These are phyloP conservation scores for Pitta sordida DNA, from an alignment of 2,113 vertebrate species.

Conservation along the genomic window DNA sequence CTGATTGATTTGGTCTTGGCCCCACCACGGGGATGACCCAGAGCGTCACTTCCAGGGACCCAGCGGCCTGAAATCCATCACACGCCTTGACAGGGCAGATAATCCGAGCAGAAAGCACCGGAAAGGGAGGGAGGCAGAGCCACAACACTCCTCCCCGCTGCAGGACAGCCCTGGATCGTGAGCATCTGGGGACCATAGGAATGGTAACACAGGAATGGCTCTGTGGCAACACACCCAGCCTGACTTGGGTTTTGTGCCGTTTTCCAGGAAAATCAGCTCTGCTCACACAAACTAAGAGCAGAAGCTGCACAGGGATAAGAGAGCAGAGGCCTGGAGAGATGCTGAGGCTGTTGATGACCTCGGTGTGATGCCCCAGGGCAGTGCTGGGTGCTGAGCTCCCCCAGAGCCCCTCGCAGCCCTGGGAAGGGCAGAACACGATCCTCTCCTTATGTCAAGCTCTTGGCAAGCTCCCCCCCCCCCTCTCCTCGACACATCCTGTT, in stretches of 20 bases:
- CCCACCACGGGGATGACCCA: rapidly evolving
- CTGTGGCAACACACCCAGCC: background rate
- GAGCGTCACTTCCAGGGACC: background rate
- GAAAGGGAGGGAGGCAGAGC: background rate
- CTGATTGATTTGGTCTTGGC: background rate
- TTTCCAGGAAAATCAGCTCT: background rate
- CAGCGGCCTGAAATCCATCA: background rate
- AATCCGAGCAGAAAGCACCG: rapidly evolving
- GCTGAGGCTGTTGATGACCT: background rate
- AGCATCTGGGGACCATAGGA: rapidly evolving
- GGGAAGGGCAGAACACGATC: background rate
- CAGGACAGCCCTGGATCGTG: rapidly evolving
- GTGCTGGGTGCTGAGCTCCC: background rate
- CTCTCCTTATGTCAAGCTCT: conserved; percentile 9
- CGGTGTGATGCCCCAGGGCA: rapidly evolving
- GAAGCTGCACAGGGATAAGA: rapidly evolving
- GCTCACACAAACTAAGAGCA: background rate
- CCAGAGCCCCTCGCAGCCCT: rapidly evolving
- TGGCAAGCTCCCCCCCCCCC: background rate
- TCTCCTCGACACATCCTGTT: conserved; percentile 60
- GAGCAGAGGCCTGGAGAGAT: rapidly evolving
- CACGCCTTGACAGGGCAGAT: rapidly evolving
- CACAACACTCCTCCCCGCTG: background rate
- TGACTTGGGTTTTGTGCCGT: background rate
- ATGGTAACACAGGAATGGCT: rapidly evolving